These are phyloP conservation scores for Sylvia borin DNA, from an alignment of 2,797 vertebrate species.

Conservation along the genomic window DNA sequence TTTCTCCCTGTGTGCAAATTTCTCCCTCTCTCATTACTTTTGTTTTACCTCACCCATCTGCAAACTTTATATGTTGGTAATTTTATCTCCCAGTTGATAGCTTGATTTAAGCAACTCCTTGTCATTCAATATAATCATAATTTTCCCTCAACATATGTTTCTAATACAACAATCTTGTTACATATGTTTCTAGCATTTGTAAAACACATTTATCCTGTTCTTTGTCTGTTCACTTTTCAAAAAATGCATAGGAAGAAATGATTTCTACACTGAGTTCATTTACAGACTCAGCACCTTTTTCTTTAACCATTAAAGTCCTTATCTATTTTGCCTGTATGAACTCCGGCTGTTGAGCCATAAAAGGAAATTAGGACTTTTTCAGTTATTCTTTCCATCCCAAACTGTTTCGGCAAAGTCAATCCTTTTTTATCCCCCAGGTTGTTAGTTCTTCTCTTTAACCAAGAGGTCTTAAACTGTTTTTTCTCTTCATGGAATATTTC, in stretches of 20 bases:
- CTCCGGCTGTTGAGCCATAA: background rate
- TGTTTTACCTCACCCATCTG: slow-evolving; percentile 67
- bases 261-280: slow-evolving; percentile 9
- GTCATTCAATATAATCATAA: slow-evolving; percentile 64
- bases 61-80: slow-evolving; percentile 67
- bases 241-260: background rate
- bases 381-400: background rate
- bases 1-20: background rate
- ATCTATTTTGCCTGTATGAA: background rate
- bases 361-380: background rate
- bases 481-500: background rate
- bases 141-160: slow-evolving; percentile 62
- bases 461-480: background rate
- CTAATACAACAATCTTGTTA: slow-evolving; percentile 50
- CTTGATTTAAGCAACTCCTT: slow-evolving; percentile 74
- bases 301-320: background rate
- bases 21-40: slow-evolving; percentile 39
- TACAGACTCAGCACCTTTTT: slow-evolving; percentile 13
- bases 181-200: slow-evolving; percentile 55
- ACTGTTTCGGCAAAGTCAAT: background rate
- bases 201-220: slow-evolving; percentile 42
- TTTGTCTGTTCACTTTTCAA: background rate
- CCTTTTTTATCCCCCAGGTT: background rate
- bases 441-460: background rate
- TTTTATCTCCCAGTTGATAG: slow-evolving; percentile 73